Evolutionary conservation across 2,113 vertebrate genomes (phyloP), one percentile per base, ranked within the genome.

Genomic region (Melanotaenia duboulayi): DNA sequence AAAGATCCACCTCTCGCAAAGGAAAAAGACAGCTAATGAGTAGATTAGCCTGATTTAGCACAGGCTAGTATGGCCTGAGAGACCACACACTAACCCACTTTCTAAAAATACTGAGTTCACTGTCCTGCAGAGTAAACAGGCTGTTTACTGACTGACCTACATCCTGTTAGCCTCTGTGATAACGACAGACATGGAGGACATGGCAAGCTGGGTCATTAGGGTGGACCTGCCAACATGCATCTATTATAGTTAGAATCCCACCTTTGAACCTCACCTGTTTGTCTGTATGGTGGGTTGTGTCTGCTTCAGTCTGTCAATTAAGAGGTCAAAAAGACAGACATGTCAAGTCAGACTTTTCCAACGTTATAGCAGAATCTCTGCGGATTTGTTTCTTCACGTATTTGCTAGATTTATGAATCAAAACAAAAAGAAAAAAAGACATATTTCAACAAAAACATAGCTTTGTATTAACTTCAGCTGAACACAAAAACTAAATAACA

Each of bases 61-160:
- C 50, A 56, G 42, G 52, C 25, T 37, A 65, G 37, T 66, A 22
- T 61, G 70, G 67, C 83, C 68, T 63, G 22, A 13, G 65, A 83
- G 76, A 79, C 66, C 3, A 9, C 82, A 85, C 60, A 74, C 78
- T 89, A 88, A 89, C 90, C 89, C 76, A 90, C 82, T 89, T 91
- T 81, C 84, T 87, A 89, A 81, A 86, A 81, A 88, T 86, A 88
- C 73, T n/a, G 64, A 63, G 74, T 61, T 82, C 25, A 52, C 65
- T n/a, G 75, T 75, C 72, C 75, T 60, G 51, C 19, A 40, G 62
- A 42, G 66, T 60, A 79, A 81, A 88, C 64, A 51, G 40, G 52
- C 14, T 81, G 71, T 87, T 84, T 84, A 81, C 81, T 74, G 40
- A n/a, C 68, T 85, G 88, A 84, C 83, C 81, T 75, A 86, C 65